Evolutionary conservation across 2,888 invertebrate genomes (phyloP), one percentile per base, ranked within the genome.

Genomic region (Cartodere bifasciata): DNA sequence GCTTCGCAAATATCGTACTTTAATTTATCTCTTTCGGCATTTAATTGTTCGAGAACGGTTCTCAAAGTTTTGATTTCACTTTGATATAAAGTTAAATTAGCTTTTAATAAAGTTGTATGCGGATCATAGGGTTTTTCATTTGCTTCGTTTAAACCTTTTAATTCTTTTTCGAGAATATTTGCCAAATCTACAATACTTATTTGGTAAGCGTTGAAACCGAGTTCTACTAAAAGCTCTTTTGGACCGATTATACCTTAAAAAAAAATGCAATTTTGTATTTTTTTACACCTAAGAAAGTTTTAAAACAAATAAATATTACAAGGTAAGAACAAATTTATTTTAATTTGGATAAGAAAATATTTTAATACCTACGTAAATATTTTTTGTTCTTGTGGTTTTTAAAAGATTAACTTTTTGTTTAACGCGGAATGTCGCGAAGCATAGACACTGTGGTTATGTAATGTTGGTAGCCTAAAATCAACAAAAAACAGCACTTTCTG

Each of bases 1-100:
- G 88, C 85, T 52, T 87, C 87, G 12, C 68, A 64, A 11, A 90
- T 72, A 50, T 88, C 87, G 7, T 67, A 62, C 38, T 78, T 75
- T 21, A 91, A 59, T 55, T 90, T 90, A 43, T 83, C 79, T 31
- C 85, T 72, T 55, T 91, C 91, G 16, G 72, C 73, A 28, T 67
- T 65, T 45, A 79, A 62, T 44, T 81, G 80, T 34, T 79, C 77
- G 45, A 76, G 52, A 23, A 64, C 59, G 43, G 62, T 67, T 50
- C 69, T 71, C 21, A 77, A 51, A 41, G 65, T 65, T 13, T 65
- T 62, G n/a, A 75, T 63, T 48, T 83, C 79, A 10, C 75, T 65
- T 32, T 79, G 72, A 45, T 76, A 73, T 4, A 82, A 59, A 5
- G 70, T 68, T 15, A 81, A 60, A 29, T 75, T 70, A 2, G 81